Evolutionary conservation across 1,140 invertebrate genomes (phyloP).

Genomic region (Holcopasites calliopsidis): DNA sequence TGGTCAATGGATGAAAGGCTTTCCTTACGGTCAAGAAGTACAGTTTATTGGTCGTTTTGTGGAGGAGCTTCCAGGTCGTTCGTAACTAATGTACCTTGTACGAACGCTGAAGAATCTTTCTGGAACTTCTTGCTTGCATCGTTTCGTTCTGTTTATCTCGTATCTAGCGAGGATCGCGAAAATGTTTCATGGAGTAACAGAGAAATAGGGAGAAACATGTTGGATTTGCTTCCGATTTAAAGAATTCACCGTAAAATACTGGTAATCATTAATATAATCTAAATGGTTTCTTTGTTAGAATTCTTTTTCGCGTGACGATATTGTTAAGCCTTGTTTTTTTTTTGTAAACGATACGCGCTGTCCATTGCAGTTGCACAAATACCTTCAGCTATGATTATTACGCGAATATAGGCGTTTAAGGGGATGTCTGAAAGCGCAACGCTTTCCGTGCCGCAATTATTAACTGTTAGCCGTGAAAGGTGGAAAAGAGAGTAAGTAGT

Average conservation of each 20-base stretch:
- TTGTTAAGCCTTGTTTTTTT: not conserved
- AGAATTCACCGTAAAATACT: too few species aligned
- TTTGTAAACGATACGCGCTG: not conserved
- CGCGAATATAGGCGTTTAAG: not conserved
- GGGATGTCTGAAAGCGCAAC: not conserved
- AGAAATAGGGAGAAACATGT: not conserved
- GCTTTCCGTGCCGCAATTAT: conserved; percentile 15
- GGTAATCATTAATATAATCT: too few species aligned
- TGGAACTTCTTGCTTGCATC: conserved; percentile 6
- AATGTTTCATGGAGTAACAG: not conserved
- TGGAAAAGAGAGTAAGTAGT: not conserved
- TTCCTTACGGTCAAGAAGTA: conserved; percentile 32
- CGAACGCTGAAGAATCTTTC: conserved; percentile 13
- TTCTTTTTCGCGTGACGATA: not conserved
- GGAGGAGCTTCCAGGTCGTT: conserved; percentile 36
- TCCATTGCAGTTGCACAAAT: not conserved
- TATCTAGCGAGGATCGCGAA: not conserved
- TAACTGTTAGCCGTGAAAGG: conserved; percentile 36
- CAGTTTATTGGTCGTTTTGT: conserved; percentile 28
- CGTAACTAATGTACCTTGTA: conserved; percentile 37
- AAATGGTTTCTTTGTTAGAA: too few species aligned
- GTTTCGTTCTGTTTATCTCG: conserved; percentile 23
- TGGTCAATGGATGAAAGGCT: conserved; percentile 25
- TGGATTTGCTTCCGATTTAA: too few species aligned
- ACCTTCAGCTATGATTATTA: not conserved